Evolutionary conservation across 2,888 invertebrate genomes (phyloP), one percentile per base, ranked within the genome.

Genomic region (Drosophila atripex): DNA sequence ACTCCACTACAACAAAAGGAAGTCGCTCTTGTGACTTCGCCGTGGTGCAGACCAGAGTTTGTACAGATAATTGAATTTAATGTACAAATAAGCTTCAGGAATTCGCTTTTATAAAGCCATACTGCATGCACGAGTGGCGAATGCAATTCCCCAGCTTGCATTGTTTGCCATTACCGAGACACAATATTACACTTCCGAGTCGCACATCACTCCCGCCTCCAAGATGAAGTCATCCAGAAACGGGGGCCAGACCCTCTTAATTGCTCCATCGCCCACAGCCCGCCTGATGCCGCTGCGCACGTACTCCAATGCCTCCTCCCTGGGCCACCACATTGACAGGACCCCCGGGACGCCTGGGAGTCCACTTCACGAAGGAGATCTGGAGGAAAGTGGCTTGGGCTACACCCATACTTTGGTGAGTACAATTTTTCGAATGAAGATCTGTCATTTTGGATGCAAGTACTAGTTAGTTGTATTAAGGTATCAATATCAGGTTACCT

Each of bases 351-450:
- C 50, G 11, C 60, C 54, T 4, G 64, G 56, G 2, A 64, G 63
- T 14, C 69, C 63, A 1, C 16, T 69, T 38, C 56, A 55, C 49
- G 73, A 77, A 12, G 75, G 72, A 3, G 86, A 86, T 9, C 75
- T 75, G n/a, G 91, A 90, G 30, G 89, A 80, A 39, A 91, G 60
- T 3, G 60, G 90, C 2, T 77, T 90, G 30, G 90, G 91, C 57
- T 90, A 89, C 49, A 89, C 88, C 5, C 90, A 90, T 64, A 90
- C 90, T 3, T 79, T 90, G 80, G 89, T 89, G 65, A 89, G 89
- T 88, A 4, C 5, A 11, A 18, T 6, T 11, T 49, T 30, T 25
- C 5, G 6, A 4, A 21, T 21, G 21, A 21, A 21, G 21, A 21
- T 21, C 21, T 4, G 4, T 21, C 2, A 21, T 3, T 21, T 3